Conservation (phyloP, 1,140 invertebrate genomes). For the Proales similis region DNA sequence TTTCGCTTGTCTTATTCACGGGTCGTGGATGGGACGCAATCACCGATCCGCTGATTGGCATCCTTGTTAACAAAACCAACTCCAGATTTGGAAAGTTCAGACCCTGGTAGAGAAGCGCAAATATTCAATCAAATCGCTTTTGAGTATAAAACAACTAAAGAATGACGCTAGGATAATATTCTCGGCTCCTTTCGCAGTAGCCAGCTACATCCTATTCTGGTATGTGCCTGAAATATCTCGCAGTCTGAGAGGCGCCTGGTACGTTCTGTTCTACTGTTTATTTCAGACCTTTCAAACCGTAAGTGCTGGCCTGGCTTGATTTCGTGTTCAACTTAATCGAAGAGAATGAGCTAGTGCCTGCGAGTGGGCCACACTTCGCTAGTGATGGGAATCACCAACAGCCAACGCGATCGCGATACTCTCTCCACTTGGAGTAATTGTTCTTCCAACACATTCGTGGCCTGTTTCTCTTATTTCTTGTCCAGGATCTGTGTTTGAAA, state of each 20-base stretch:
- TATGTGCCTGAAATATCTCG: constrained; percentile 45
- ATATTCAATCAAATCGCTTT: too few relatives aligned
- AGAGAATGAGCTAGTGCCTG: too few relatives aligned
- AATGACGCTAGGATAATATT: too few relatives aligned
- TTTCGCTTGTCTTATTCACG: constrained; percentile 46
- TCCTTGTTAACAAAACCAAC: constrained; percentile 45
- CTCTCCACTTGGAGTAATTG: constrained; percentile 46
- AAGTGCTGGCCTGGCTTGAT: too few relatives aligned
- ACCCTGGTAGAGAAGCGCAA: too few relatives aligned
- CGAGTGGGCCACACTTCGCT: constrained; percentile 49
- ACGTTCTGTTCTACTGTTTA: constrained; percentile 44
- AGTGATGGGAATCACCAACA: constrained; percentile 46
- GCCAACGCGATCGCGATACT: constrained; percentile 46
- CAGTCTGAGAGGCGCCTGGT: constrained; percentile 43
- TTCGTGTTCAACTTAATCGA: constrained; percentile 38
- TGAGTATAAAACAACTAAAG: too few relatives aligned
- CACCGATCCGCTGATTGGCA: constrained; percentile 47
- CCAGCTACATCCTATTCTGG: constrained; percentile 46
- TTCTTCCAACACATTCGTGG: neutral
- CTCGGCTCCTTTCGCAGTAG: constrained; percentile 44
- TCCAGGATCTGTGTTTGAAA: constrained; percentile 47
- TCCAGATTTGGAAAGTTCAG: constrained; percentile 46
- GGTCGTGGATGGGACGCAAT: constrained; percentile 50
- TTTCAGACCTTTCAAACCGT: constrained; percentile 46
- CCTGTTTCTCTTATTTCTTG: too few relatives aligned